Percentiles rank a stretch among this genome's conserved stretches.
Conservation (phyloP, 64 coral and sea anemone species). For the Actinia equina region DNA sequence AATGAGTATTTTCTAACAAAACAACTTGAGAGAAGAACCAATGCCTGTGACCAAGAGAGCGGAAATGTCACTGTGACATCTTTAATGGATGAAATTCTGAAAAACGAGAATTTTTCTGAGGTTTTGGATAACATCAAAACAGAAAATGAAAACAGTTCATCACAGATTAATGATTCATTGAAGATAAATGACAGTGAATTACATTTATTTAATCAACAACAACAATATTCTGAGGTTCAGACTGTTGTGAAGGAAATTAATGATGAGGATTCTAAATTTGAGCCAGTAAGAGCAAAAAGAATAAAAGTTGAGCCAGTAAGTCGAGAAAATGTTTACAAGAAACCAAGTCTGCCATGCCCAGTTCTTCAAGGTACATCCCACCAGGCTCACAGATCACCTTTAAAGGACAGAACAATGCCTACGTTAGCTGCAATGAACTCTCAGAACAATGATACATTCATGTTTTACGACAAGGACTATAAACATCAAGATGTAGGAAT, state of each 20-base stretch:
- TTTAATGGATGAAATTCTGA: conserved; percentile 22
- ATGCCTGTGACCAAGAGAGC: neutral
- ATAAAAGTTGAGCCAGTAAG: neutral
- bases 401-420: conserved; percentile 26
- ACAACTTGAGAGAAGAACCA: neutral
- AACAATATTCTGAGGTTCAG: neutral
- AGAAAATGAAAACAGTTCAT: neutral
- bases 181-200: neutral
- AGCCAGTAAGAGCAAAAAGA: neutral
- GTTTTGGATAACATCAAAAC: neutral
- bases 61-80: neutral
- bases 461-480: neutral
- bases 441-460: conserved; percentile 23
- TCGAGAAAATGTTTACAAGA: neutral
- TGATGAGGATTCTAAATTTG: neutral
- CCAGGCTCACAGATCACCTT: conserved; percentile 12
- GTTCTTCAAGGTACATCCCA: neutral
- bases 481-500: neutral
- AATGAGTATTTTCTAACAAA: neutral
- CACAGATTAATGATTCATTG: neutral
- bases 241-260: neutral
- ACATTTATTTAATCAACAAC: neutral
- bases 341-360: neutral
- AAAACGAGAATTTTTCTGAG: conserved; percentile 9
- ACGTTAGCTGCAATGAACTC: conserved; percentile 57